Base-by-base conservation (phyloP, 2,888 invertebrate species). In the Idaea biselata region DNA sequence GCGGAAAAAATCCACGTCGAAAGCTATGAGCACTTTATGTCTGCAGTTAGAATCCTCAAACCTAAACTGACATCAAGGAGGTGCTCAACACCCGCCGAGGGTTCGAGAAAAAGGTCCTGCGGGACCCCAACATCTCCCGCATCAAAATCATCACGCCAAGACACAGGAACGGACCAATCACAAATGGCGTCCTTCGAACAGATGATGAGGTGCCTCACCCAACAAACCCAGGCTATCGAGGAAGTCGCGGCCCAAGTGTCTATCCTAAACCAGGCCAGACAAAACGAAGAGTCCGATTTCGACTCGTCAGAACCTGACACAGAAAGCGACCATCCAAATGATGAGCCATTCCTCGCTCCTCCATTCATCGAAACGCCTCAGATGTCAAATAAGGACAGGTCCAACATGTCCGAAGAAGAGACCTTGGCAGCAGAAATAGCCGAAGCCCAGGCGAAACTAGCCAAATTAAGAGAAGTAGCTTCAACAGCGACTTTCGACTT, bases 1-100 rank as follows among this genome's bases (percentile, higher is more conserved):
- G 44, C 56, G 57, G 57, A 57, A 6, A 57, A 44, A n/a, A 57
- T 60, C 1, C 60, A 60, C 16, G 2, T 8, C 6, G 16, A 16
- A 5, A 16, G 6, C 16, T 58, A 58, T 16, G 32, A 58, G 5
- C 6, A 1, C 2, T 58, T 58, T 25, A 58, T 58, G 32, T 14
- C 6, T 14, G 16, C 18, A 11, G 56, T 56, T 18, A 17, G 18
- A 17, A 18, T 18, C 11, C 56, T 31, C 3, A 58, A 58, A 32
- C 16, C 32, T 3, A 58, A 58, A n/a, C n/a, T 31, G 5, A 31
- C 16, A 31, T 18, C 18, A 25, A 16, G 7, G 16, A 32, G n/a
- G 32, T 7, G 32, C 16, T n/a, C 16, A 31, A 31, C 16, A 16
- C 6, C 32, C 0, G 32, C 1, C 18, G 31, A 14, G 25, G 32